Percentiles rank a stretch among this genome's conserved stretches.
Conservation (phyloP, 1,140 invertebrate species). For the Argopecten irradians region DNA sequence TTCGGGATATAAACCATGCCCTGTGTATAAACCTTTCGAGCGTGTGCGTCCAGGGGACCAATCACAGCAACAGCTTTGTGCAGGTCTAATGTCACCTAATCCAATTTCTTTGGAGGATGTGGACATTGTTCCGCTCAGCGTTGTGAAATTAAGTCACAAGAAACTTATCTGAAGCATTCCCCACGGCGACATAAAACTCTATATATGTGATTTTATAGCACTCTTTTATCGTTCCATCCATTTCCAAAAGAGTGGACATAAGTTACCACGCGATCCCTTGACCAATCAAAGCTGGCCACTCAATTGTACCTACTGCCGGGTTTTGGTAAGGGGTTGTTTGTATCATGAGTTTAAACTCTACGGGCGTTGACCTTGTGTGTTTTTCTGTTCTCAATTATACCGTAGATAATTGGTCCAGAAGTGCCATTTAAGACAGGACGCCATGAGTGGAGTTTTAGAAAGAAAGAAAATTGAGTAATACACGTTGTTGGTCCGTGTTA, state of each 20-base stretch:
- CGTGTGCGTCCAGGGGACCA: not conserved
- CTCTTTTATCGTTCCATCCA: not conserved
- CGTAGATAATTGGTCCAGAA: no score
- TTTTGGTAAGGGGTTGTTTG: no score
- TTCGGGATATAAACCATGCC: not conserved
- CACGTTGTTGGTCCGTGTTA: no score
- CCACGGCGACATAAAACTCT: not conserved
- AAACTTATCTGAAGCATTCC: not conserved
- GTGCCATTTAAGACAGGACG: no score
- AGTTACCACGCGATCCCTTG: not conserved
- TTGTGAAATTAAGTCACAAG: not conserved
- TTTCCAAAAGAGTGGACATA: conserved; percentile 1
- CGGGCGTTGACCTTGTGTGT: no score
- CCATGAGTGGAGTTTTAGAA: no score
- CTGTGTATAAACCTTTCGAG: not conserved
- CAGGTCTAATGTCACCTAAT: not conserved
- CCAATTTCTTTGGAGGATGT: not conserved
- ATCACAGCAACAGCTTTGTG: not conserved
- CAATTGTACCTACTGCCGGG: no score
- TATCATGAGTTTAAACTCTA: no score
- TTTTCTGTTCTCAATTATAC: no score
- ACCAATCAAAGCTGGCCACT: not conserved
- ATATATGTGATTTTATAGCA: not conserved
- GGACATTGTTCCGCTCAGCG: not conserved
- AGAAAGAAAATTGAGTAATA: no score